Percentiles rank a stretch among this genome's conserved stretches.
phyloP scores from a whole-genome alignment of 2,797 vertebrate species.

The Peromyscus aztecus region DNA sequence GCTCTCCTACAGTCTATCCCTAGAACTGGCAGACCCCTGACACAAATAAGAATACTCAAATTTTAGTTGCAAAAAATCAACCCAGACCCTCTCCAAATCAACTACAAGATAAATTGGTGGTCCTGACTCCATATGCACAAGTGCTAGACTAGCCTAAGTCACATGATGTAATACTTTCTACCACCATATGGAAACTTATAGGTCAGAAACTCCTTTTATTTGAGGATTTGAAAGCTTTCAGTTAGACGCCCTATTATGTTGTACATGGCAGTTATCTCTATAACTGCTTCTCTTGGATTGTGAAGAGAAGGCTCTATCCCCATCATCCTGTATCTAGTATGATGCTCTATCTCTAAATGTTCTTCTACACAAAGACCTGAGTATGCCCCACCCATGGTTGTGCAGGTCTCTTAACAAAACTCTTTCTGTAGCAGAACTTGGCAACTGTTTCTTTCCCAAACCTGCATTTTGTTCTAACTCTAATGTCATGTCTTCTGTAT shows the following conservation, averaged over 20 bases:
- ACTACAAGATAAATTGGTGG: neutral
- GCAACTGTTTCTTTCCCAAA: neutral
- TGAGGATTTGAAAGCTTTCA: neutral
- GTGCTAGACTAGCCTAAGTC: neutral
- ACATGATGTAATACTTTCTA: neutral
- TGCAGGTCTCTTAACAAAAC: neutral
- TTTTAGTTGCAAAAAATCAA: neutral
- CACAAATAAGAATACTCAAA: neutral
- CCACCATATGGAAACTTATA: neutral
- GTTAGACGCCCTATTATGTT: neutral
- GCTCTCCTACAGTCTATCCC: neutral
- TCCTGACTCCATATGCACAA: neutral
- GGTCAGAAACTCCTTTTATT: neutral
- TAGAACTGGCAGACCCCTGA: neutral
- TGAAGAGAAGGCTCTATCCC: neutral
- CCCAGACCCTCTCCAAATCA: neutral
- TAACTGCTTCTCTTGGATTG: neutral
- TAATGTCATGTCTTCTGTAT: neutral
- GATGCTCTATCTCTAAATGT: neutral
- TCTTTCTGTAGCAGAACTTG: neutral
- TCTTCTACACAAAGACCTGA: neutral
- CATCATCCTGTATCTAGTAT: neutral
- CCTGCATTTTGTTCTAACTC: neutral
- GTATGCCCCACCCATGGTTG: neutral
- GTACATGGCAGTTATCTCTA: neutral